A percentile compares a stretch with the other conserved stretches of the same genome.
phyloP scores from a whole-genome alignment of 2,888 invertebrate genomes.

The Melipona beecheii region DNA sequence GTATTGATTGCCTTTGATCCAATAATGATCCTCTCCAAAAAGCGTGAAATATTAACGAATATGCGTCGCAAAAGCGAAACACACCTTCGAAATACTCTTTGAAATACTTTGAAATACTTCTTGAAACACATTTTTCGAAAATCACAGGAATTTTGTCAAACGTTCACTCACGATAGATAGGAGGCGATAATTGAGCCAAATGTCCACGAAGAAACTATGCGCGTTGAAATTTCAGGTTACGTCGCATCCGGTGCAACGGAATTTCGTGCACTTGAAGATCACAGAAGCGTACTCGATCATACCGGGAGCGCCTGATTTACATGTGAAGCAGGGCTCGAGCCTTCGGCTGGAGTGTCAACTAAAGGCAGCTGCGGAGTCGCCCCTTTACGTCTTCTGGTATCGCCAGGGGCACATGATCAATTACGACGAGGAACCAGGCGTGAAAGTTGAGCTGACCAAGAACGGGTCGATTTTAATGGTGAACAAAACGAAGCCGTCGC shows the following conservation, averaged over 20 bases:
- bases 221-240: constrained; percentile 72
- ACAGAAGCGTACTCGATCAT: constrained; percentile 82
- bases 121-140: not conserved
- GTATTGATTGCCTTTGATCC: not conserved
- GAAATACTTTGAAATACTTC: not conserved
- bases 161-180: not conserved
- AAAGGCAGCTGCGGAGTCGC: constrained; percentile 80
- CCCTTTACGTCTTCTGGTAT: constrained; percentile 82
- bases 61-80: not conserved
- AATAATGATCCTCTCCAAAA: not conserved
- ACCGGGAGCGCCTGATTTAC: constrained; percentile 81
- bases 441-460: constrained; percentile 79
- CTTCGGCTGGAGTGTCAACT: constrained; percentile 81
- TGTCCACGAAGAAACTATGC: constrained; percentile 7
- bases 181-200: not conserved
- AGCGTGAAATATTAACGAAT: not conserved
- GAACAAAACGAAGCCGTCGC: constrained; percentile 79
- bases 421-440: constrained; percentile 82
- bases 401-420: constrained; percentile 82
- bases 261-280: constrained; percentile 78
- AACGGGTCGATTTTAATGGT: constrained; percentile 80
- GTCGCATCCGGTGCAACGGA: constrained; percentile 79
- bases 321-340: constrained; percentile 82
- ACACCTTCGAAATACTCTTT: not conserved
- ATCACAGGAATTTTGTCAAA: not conserved